phyloP scores from a whole-genome alignment of 2,888 invertebrate species.

The Slavum lentiscoides region DNA sequence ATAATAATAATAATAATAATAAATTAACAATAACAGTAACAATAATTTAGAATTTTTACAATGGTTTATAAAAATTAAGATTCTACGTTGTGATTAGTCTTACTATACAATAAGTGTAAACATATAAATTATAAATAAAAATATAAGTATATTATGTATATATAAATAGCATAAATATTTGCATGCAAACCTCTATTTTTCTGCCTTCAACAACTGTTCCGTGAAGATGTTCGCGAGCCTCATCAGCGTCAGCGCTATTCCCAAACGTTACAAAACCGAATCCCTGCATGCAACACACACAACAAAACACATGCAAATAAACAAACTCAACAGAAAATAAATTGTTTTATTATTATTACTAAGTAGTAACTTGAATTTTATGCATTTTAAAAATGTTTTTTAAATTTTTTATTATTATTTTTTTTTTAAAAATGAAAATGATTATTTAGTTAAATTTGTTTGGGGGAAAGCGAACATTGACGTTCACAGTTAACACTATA shows the following conservation, averaged over 20 bases:
- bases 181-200: conserved; percentile 99
- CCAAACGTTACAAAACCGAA: conserved; percentile 99
- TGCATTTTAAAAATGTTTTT: conserved; percentile 9
- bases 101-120: conserved; percentile 52
- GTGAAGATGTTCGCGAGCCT: conserved; percentile 99
- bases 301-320: conserved; percentile 65
- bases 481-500: conserved; percentile 52
- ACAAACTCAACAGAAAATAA: conserved; percentile 53
- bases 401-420: not conserved
- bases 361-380: conserved; percentile 36
- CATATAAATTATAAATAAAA: conserved; percentile 52
- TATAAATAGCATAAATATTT: conserved; percentile 52
- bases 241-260: conserved; percentile 99
- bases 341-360: conserved; percentile 38
- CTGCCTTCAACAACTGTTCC: conserved; percentile 99
- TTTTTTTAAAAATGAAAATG: conserved; percentile 9
- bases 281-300: conserved; percentile 99
- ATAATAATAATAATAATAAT: conserved; percentile 30
- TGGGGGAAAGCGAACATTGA: conserved; percentile 51
- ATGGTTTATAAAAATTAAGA: conserved; percentile 41
- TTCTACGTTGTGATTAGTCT: conserved; percentile 51
- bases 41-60: conserved; percentile 45
- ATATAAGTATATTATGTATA: conserved; percentile 26
- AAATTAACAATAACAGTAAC: conserved; percentile 31
- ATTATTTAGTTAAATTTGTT: conserved; percentile 51